Evolutionary conservation across 1,140 invertebrate species (phyloP).

Genomic region (Parasteatoda tepidariorum): DNA sequence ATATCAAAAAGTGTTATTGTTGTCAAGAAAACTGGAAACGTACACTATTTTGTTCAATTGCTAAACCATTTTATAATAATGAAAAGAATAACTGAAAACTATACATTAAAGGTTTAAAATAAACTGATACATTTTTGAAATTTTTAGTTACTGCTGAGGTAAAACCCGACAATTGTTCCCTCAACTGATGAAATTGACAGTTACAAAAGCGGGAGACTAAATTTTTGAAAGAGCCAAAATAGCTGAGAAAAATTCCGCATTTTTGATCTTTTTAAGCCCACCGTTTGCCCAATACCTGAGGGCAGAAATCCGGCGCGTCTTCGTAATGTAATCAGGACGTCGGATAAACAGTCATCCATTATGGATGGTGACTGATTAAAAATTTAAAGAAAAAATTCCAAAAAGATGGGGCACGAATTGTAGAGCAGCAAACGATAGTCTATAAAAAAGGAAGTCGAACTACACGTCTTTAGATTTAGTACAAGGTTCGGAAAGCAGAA

Average conservation of each 20-base stretch:
- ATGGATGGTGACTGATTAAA: slow-evolving; percentile 58
- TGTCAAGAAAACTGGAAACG: no score
- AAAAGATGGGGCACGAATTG: background rate
- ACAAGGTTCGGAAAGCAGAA: background rate
- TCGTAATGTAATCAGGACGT: slow-evolving; percentile 41
- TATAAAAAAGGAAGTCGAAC: background rate
- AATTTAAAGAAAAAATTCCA: slow-evolving; percentile 43
- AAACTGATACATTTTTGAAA: background rate
- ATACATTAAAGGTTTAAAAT: background rate
- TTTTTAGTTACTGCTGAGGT: background rate
- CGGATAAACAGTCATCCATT: slow-evolving; percentile 53
- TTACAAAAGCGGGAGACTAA: slow-evolving; percentile 5
- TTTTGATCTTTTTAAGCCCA: slow-evolving; percentile 45
- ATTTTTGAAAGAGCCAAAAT: background rate
- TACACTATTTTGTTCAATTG: no score
- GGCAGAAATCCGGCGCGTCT: background rate
- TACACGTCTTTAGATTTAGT: background rate
- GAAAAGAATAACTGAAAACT: no score
- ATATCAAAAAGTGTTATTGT: no score
- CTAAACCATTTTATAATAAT: no score
- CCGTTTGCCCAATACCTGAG: background rate
- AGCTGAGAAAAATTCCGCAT: slow-evolving; percentile 45
- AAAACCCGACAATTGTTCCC: slow-evolving; percentile 21
- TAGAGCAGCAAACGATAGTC: background rate
- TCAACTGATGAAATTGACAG: slow-evolving; percentile 14